Evolutionary conservation across 1,140 invertebrate genomes (phyloP), one percentile per base, ranked within the genome.

Genomic region (Saccostrea glomerata): DNA sequence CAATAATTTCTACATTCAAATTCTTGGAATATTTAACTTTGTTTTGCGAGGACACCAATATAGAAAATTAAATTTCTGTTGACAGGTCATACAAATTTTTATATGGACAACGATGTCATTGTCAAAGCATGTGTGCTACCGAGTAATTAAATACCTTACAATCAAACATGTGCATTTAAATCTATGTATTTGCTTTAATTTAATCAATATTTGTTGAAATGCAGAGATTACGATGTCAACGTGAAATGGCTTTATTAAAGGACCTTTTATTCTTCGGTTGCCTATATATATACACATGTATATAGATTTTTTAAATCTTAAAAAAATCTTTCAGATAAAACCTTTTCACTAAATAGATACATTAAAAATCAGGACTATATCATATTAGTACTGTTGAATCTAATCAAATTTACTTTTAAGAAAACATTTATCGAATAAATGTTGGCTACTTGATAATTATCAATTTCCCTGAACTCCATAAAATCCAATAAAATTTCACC

Each of bases 121-220:
- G 58, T 6, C 58, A 63, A 63, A 63, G 17, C 58, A 63, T 20
- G 15, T 63, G 58, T 63, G 58, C 58, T 63, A 17, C 58, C 17
- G 58, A 73, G 15, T 73, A 73, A 73, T 73, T 73, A 73, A 73
- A 73, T 73, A 25, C 70, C 66, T 11, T 30, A 25, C 25, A 73
- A 73, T 73, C 70, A 73, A 73, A 73, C 70, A 17, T 30, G 30
- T 73, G 25, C 9, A 25, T 7, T 30, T 30, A 36, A 73, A 73
- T 73, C 9, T 25, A 30, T 63, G n/a, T 25, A 15, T 30, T 73
- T 30, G 70, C 15, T 73, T 73, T 30, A 73, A 73, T 30, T 23
- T 13, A 73, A 63, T 63, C n/a, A 63, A 17, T 63, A 20, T 63
- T 20, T 63, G 58, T 20, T 63, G 58, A 17, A 63, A 63, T 63